phyloP scores from a whole-genome alignment of 2,113 vertebrate genomes.

The Notarius quadriscutis region DNA sequence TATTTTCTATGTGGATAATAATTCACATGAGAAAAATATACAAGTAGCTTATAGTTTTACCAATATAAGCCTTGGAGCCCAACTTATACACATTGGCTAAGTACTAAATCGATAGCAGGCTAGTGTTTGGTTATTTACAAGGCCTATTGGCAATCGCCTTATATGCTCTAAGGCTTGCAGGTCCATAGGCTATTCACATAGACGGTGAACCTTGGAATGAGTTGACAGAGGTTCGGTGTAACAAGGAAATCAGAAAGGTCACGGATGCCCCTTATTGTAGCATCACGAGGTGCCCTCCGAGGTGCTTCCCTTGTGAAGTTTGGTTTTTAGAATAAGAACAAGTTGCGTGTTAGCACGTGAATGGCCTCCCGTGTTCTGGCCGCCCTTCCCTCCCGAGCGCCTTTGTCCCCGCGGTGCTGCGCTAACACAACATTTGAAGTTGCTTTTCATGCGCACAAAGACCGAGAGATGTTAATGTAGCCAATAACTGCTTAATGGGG shows the following conservation, averaged over 20 bases:
- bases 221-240: neutral
- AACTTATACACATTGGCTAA: neutral
- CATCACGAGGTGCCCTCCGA: conserved; percentile 48
- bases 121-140: neutral
- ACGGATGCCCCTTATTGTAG: conserved; percentile 56
- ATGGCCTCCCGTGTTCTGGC: conserved; percentile 45
- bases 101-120: neutral
- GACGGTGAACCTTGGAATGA: neutral
- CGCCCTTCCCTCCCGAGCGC: conserved; percentile 49
- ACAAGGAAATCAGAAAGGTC: conserved; percentile 34
- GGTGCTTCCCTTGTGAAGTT: conserved; percentile 48
- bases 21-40: neutral
- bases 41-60: neutral
- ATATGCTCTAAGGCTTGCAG: neutral
- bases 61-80: neutral
- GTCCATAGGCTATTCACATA: neutral
- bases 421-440: conserved; percentile 57
- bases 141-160: neutral
- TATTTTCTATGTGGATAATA: neutral
- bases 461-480: conserved; percentile 57
- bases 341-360: conserved; percentile 53
- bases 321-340: conserved; percentile 50
- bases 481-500: conserved; percentile 40
- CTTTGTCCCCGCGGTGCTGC: conserved; percentile 48
- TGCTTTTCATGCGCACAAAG: conserved; percentile 52